A percentile compares a stretch with the other conserved stretches of the same genome.
Evolutionary conservation across 1,140 invertebrate species (phyloP).

Genomic region (Trichonephila clavata): DNA sequence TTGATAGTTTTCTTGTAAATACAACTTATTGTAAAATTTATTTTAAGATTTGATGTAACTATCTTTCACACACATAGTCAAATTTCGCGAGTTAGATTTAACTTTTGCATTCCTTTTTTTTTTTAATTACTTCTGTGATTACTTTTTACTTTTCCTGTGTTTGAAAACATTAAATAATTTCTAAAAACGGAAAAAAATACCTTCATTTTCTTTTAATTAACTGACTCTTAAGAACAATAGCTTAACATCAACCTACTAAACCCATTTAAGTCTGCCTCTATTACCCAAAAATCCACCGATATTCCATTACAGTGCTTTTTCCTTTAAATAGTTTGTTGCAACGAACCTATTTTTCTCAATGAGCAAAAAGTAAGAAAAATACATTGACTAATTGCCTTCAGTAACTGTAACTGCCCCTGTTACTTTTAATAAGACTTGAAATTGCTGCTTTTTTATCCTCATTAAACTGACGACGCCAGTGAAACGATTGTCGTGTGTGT

Average conservation of each 20-base stretch:
- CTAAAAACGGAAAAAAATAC: too few species aligned
- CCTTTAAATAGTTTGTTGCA: background rate
- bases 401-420: background rate
- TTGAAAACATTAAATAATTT: too few species aligned
- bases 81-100: too few species aligned
- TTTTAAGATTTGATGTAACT: too few species aligned
- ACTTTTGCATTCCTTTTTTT: too few species aligned
- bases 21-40: too few species aligned
- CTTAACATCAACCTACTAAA: background rate
- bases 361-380: background rate
- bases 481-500: background rate
- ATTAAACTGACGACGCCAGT: background rate
- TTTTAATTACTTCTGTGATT: too few species aligned
- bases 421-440: background rate
- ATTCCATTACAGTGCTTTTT: background rate
- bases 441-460: background rate
- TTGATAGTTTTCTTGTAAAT: too few species aligned
- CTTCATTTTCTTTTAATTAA: background rate
- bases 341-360: conserved; percentile 14
- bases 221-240: conserved; percentile 8
- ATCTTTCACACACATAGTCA: too few species aligned
- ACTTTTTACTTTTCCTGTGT: too few species aligned
- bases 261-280: background rate
- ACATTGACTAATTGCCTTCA: background rate
- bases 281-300: background rate